Evolutionary conservation across 2,888 invertebrate species (phyloP).

Genomic region (Lamproptera curius): DNA sequence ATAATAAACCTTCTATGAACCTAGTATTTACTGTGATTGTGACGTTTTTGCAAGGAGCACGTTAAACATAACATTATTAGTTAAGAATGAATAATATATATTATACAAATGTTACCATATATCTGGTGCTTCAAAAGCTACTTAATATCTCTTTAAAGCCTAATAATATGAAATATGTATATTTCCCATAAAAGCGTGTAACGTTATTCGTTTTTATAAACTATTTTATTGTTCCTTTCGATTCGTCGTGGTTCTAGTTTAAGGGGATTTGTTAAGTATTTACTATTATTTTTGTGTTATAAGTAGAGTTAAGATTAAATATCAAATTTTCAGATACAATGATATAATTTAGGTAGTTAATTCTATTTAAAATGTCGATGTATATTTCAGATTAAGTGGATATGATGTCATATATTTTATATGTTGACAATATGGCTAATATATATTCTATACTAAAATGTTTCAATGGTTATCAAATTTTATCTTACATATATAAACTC

Average conservation of each 20-base stretch:
- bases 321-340: no score
- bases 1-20: not conserved
- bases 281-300: constrained; percentile 9
- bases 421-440: not conserved
- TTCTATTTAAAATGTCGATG: no score
- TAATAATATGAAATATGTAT: constrained; percentile 10
- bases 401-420: constrained; percentile 4
- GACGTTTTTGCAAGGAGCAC: constrained; percentile 1
- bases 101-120: constrained; percentile 28
- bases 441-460: constrained; percentile 11
- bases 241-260: no score
- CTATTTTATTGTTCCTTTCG: no score
- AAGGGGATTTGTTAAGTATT: no score
- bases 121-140: constrained; percentile 13
- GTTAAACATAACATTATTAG: constrained; percentile 13
- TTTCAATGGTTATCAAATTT: constrained; percentile 17
- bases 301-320: constrained; percentile 3
- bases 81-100: constrained; percentile 20
- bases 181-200: constrained; percentile 11
- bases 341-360: no score
- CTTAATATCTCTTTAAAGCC: no score
- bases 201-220: constrained; percentile 7
- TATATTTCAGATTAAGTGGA: no score
- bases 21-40: constrained; percentile 8
- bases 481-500: no score